Evolutionary conservation across 2,888 invertebrate species (phyloP), one percentile per base, ranked within the genome.

Genomic region (Ctena decussata): DNA sequence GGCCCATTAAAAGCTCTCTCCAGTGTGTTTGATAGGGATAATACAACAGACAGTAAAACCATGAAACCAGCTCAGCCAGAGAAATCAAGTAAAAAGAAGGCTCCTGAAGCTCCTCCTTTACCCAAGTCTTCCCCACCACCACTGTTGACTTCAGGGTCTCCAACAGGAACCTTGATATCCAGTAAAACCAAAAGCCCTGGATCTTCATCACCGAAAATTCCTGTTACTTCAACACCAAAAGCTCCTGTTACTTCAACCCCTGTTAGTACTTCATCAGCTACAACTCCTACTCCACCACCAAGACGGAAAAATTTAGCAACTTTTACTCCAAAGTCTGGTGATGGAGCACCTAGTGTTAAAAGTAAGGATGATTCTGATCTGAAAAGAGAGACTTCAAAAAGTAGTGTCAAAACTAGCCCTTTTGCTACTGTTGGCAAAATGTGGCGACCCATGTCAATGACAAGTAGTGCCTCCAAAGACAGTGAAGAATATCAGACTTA

Each of bases 1-100:
- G 94, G 94, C 41, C 94, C 94, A 35, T 81, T 94, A 77, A 94
- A 93, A 80, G 94, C 94, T 35, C 83, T 94, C 30, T 92, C 91
- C n/a, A 86, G 89, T n/a, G 91, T 90, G 24, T 88, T 91, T 69
- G 89, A 87, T 57, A 49, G n/a, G 12, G 57, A 84, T 32, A 70
- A 77, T 30, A 46, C 76, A 71, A 12, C 76, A 12, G 69, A 84
- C 11, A 37, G 65, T 15, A 44, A 15, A 39, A 32, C 41, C 49
- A 72, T 74, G 49, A 41, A 46, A 12, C 46, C 77, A 27, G 30
- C 75, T 37, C 32, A 49, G 3, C 37, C 49, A 39, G 87, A 85
- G 46, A 86, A 83, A 79, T 78, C 85, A 0, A 79, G 80, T n/a
- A 83, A 86, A 71, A 57, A 77, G 32, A 84, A 74, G 80, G 86